Percentiles rank a stretch among this genome's conserved stretches.
Conservation (phyloP, 2,113 vertebrate species). For the human region DNA sequence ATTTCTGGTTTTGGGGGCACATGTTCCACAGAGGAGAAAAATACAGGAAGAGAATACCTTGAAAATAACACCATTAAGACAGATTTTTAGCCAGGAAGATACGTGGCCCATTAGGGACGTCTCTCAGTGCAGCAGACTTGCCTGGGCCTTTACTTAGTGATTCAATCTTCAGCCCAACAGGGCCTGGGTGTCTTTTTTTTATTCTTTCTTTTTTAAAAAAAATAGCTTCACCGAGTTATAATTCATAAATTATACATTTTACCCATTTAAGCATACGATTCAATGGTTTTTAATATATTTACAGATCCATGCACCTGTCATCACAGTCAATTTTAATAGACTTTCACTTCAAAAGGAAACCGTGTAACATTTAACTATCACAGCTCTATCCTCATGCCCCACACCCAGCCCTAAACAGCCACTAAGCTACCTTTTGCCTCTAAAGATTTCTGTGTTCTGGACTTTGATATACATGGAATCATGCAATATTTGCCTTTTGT, state of each 20-base stretch:
- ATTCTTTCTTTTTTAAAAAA: not conserved
- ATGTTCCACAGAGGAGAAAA: not conserved
- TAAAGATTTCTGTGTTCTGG: fast-evolving
- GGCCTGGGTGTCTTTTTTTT: too few relatives aligned
- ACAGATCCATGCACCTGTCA: not conserved
- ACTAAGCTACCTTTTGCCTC: fast-evolving
- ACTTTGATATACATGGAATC: fast-evolving
- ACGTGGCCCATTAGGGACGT: fast-evolving
- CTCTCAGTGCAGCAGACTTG: too few relatives aligned
- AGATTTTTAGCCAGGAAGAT: not conserved
- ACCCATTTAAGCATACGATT: not conserved
- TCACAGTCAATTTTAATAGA: not conserved
- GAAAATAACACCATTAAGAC: not conserved
- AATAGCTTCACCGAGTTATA: not conserved
- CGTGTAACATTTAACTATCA: not conserved
- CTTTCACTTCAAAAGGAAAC: not conserved
- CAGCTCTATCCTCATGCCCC: not conserved
- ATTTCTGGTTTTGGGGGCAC: not conserved
- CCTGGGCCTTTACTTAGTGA: not conserved
- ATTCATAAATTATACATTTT: not conserved
- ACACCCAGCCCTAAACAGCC: not conserved
- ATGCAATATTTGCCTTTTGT: fast-evolving
- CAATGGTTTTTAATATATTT: not conserved
- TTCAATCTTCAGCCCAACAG: not conserved
- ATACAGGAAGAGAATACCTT: not conserved